Base-by-base conservation (phyloP, 1,140 invertebrate species). In the Heliothis subflexa region DNA sequence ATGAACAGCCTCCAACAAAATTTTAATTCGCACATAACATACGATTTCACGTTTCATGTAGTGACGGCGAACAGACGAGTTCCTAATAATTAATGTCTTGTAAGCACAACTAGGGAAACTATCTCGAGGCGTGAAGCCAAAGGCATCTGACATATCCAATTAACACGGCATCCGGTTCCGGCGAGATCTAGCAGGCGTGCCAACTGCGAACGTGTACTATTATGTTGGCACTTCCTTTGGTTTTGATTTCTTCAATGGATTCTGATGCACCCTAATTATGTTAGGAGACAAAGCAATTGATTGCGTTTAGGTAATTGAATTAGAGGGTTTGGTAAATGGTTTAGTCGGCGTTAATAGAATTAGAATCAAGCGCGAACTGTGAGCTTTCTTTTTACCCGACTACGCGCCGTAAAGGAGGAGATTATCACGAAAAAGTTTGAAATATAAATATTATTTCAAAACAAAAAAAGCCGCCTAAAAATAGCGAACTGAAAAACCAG, bases 91-190 rank as follows among this genome's bases (percentile, higher is more conserved):
- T 88, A 91, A 90, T 88, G 86, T 91, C 87, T 88, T 87, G 88
- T 91, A 88, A 92, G 87, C 85, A 86, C 80, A 85, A 89, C 82
- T 86, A 84, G 83, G 86, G 85, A 86, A 85, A 89, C 87, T 91
- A 92, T 91, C 86, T 89, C 86, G 84, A 84, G 87, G 88, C 89
- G 86, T 88, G 87, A 90, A 91, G 84, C 86, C 86, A 88, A 83
- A 91, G 91, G 91, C 91, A 87, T 90, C 88, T 94, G 92, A 94
- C 90, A 93, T 91, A 91, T 93, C 89, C 91, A 94, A 94, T 94
- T 94, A 94, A 87, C 90, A 92, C 86, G 70, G 84, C 85, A 87
- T 93, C 91, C 91, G 88, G 83, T 84, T 85, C 85, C 83, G 75
- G 78, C 80, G 84, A 82, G 81, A 83, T 85, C 85, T 77, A 78